These are phyloP conservation scores for Oophaga sylvatica DNA, from an alignment of 2,797 vertebrate genomes.

Conservation along the genomic window DNA sequence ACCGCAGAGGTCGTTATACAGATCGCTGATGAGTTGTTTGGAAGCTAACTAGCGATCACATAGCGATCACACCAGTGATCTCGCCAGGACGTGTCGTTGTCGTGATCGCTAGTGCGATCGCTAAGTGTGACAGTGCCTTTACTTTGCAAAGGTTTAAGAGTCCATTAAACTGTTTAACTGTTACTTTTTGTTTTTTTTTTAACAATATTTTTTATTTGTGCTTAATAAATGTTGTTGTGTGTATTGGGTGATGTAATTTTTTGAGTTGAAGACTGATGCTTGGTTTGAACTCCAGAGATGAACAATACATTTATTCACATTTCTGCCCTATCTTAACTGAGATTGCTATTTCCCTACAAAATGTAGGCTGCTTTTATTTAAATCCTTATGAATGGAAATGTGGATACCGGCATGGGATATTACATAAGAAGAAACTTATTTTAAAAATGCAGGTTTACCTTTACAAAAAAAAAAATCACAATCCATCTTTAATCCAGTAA, in stretches of 20 bases:
- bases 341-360: not conserved
- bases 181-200: not conserved
- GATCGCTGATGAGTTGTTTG: too few species aligned
- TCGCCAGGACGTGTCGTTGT: too few species aligned
- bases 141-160: not conserved
- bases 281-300: not conserved
- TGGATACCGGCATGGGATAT: not conserved
- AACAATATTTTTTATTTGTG: not conserved
- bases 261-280: too few species aligned
- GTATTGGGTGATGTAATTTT: not conserved
- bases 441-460: too few species aligned
- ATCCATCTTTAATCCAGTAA: too few species aligned
- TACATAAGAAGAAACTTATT: not conserved
- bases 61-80: too few species aligned
- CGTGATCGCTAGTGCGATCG: too few species aligned
- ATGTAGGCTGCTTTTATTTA: not conserved
- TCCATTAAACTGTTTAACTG: not conserved
- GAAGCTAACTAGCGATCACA: too few species aligned
- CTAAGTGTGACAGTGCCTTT: not conserved
- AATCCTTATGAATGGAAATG: not conserved
- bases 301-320: not conserved
- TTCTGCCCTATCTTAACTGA: not conserved
- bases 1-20: too few species aligned
- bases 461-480: too few species aligned
- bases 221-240: not conserved